phyloP scores from a whole-genome alignment of 2,113 vertebrate species.

The Aegotheles bennettii region DNA sequence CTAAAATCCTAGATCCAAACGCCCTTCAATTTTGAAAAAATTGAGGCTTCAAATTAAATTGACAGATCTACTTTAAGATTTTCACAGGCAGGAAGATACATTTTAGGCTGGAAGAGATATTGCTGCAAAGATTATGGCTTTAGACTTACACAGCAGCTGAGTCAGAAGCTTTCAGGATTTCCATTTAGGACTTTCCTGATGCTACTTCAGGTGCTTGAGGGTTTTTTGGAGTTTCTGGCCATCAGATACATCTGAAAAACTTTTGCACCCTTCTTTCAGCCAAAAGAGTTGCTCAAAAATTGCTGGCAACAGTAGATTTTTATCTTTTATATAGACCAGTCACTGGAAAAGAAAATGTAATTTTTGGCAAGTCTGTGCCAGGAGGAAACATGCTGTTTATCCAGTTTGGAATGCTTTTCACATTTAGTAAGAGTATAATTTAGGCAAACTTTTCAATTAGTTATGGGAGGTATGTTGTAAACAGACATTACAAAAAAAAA shows the following conservation, averaged over 20 bases:
- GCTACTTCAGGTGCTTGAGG: neutral
- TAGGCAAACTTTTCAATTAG: neutral
- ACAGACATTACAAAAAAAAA: neutral
- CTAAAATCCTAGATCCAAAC: neutral
- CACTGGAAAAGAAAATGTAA: neutral
- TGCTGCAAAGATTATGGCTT: neutral
- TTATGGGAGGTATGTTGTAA: neutral
- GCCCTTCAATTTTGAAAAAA: neutral
- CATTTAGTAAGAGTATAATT: neutral
- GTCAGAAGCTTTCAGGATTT: neutral
- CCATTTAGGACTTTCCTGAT: neutral
- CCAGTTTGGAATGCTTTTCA: neutral
- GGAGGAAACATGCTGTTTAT: neutral
- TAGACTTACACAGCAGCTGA: neutral
- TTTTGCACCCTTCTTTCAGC: neutral
- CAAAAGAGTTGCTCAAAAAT: neutral
- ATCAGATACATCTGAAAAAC: neutral
- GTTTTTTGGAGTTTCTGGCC: neutral
- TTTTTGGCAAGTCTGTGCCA: neutral
- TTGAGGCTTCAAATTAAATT: neutral
- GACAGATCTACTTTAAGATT: neutral
- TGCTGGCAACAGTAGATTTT: neutral
- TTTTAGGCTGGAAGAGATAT: neutral
- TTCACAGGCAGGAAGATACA: neutral
- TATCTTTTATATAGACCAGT: neutral